These are phyloP conservation scores for Mesitornis unicolor DNA, from an alignment of 2,113 vertebrate genomes.

Conservation along the genomic window DNA sequence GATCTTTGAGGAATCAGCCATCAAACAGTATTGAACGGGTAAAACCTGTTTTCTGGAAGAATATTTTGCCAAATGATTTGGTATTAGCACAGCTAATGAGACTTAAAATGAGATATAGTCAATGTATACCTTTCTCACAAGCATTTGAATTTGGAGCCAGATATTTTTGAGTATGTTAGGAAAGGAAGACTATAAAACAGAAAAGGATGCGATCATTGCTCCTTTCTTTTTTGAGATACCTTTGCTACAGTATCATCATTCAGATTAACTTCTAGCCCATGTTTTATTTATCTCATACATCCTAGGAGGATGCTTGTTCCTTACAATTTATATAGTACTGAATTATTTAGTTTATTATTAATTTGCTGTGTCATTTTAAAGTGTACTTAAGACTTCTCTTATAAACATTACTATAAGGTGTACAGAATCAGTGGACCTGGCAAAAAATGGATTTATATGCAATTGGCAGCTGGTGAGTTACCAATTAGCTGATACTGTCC, in stretches of 20 bases:
- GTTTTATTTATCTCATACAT: constrained; percentile 41
- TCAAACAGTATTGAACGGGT: constrained; percentile 6
- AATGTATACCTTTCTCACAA: neutral
- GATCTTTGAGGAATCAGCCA: constrained; percentile 50
- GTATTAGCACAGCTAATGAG: constrained; percentile 1
- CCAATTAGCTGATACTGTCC: neutral
- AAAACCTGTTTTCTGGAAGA: constrained; percentile 28
- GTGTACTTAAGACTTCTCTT: neutral
- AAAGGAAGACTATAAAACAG: neutral
- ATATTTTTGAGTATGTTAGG: neutral
- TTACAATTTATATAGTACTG: neutral
- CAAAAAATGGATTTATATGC: neutral
- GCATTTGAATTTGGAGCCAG: neutral
- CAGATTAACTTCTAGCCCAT: constrained; percentile 19
- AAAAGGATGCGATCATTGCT: neutral
- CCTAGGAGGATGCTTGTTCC: neutral
- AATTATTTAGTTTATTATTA: constrained; percentile 51
- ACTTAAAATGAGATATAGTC: neutral
- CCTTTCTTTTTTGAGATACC: neutral
- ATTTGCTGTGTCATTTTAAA: constrained; percentile 27
- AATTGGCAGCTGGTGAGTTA: neutral
- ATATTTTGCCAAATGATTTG: constrained; percentile 36
- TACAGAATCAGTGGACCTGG: neutral
- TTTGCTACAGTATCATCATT: constrained; percentile 33
- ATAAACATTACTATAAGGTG: neutral